Evolutionary conservation across 2,888 invertebrate species (phyloP).

Genomic region (Margaritifera margaritifera): DNA sequence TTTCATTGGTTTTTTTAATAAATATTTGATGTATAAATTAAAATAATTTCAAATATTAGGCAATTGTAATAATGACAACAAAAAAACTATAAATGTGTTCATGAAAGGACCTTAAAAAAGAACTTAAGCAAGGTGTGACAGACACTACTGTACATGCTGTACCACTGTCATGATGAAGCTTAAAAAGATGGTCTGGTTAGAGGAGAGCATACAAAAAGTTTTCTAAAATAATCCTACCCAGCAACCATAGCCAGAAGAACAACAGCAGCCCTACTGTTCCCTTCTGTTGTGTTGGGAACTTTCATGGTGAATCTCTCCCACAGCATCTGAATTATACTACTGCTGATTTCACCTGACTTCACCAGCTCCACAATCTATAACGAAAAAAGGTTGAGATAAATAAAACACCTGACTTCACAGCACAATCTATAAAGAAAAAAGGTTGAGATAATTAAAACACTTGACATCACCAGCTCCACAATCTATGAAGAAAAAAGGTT

Average conservation of each 20-base stretch:
- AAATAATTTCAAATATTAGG: too few relatives aligned
- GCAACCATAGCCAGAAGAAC: constrained; percentile 86
- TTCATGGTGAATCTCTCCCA: constrained; percentile 87
- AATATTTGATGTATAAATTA: too few relatives aligned
- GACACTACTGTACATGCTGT: too few relatives aligned
- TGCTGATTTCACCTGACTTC: constrained; percentile 77
- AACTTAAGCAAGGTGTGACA: too few relatives aligned
- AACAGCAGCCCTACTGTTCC: constrained; percentile 84
- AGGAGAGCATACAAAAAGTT: background rate
- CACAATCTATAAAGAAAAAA: too few relatives aligned
- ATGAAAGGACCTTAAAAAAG: too few relatives aligned
- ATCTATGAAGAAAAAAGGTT: too few relatives aligned
- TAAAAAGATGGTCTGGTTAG: background rate
- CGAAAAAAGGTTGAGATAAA: background rate
- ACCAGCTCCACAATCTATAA: constrained; percentile 78
- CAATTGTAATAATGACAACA: too few relatives aligned
- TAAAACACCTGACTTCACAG: too few relatives aligned
- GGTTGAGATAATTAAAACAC: constrained; percentile 32
- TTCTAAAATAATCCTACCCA: constrained; percentile 68
- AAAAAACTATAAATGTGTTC: too few relatives aligned
- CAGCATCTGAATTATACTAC: constrained; percentile 78
- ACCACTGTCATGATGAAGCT: too few relatives aligned
- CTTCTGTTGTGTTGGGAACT: constrained; percentile 81
- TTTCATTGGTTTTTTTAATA: too few relatives aligned
- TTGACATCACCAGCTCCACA: constrained; percentile 78